Evolutionary conservation across 2,113 vertebrate species (phyloP).

Genomic region (Azemiops feae): DNA sequence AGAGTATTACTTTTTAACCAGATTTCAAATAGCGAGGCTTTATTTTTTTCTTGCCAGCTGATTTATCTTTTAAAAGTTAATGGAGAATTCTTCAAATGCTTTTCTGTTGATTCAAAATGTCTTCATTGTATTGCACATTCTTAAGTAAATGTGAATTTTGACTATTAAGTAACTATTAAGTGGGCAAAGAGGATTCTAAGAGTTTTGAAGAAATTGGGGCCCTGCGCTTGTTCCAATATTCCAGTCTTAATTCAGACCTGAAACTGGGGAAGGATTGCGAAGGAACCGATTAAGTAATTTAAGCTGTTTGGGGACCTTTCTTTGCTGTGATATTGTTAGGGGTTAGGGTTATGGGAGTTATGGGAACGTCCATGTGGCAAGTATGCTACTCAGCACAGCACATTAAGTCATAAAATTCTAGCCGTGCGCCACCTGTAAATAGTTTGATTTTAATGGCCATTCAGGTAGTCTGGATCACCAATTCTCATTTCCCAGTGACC

Average conservation of each 20-base stretch:
- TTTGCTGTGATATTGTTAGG: conserved; percentile 54
- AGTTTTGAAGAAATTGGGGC: conserved; percentile 3
- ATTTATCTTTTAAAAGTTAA: neutral
- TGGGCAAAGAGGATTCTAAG: conserved; percentile 32
- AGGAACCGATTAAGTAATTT: conserved; percentile 66
- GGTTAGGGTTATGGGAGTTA: too few relatives aligned
- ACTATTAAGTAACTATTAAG: neutral
- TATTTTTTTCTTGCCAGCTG: neutral
- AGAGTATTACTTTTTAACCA: neutral
- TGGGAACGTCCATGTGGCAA: neutral
- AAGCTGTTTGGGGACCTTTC: conserved; percentile 55
- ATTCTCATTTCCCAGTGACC: neutral
- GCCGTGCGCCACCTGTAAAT: neutral
- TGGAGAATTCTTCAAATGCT: neutral
- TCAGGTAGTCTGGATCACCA: neutral
- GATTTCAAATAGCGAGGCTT: neutral
- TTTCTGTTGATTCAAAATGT: neutral
- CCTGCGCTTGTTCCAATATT: conserved; percentile 52
- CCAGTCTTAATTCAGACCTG: conserved; percentile 52
- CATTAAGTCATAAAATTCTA: neutral
- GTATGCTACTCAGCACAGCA: neutral
- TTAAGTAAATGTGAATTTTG: neutral
- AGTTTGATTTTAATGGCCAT: neutral
- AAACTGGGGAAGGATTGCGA: conserved; percentile 59
- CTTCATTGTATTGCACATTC: neutral